phyloP scores from a whole-genome alignment of 2,888 invertebrate genomes.

The Allolobophora icterica region DNA sequence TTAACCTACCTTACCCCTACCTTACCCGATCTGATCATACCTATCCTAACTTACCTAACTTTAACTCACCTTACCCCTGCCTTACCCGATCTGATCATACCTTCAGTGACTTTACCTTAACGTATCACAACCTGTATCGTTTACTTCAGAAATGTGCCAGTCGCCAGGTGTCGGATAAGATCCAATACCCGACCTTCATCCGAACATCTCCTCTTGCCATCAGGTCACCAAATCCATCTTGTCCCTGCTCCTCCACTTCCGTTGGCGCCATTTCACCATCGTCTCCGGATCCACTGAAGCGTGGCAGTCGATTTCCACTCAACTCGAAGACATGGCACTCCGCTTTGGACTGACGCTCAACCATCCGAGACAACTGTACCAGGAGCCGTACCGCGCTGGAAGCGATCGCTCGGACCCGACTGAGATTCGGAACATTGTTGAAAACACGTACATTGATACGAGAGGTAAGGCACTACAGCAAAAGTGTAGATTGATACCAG shows the following conservation, averaged over 20 bases:
- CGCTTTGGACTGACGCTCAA: slow-evolving; percentile 78
- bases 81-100: no score
- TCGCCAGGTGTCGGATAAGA: slow-evolving; percentile 81
- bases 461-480: slow-evolving; percentile 81
- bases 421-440: slow-evolving; percentile 71
- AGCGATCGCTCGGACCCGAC: neutral
- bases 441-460: slow-evolving; percentile 78
- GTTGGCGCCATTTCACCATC: slow-evolving; percentile 92
- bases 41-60: no score
- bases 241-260: slow-evolving; percentile 85
- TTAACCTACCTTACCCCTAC: no score
- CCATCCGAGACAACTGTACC: slow-evolving; percentile 58
- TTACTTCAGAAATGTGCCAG: slow-evolving; percentile 86
- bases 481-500: slow-evolving; percentile 80
- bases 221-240: slow-evolving; percentile 86
- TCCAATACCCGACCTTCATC: slow-evolving; percentile 84
- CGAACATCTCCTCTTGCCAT: slow-evolving; percentile 91
- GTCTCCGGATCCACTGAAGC: slow-evolving; percentile 57
- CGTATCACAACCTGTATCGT: neutral
- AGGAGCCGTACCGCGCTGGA: slow-evolving; percentile 29
- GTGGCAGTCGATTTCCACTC: slow-evolving; percentile 77
- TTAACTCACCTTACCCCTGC: no score
- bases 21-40: no score
- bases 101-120: no score
- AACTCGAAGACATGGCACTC: slow-evolving; percentile 74